Conservation (phyloP, 2,797 vertebrate species). For the Microchirus variegatus region DNA sequence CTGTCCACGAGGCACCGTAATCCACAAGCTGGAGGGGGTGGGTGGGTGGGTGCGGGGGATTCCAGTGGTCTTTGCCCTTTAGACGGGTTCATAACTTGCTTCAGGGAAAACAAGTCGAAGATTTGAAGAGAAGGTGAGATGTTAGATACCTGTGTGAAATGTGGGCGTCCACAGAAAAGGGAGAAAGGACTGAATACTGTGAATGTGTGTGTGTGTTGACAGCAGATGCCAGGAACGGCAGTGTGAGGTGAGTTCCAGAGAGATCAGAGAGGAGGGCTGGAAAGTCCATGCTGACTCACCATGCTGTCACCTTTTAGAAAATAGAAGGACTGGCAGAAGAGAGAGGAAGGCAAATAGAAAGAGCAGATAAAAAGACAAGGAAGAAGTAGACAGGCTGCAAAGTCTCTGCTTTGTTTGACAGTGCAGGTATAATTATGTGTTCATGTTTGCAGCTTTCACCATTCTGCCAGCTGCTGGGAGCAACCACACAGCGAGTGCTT, state of each 20-base stretch:
- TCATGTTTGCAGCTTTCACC: conserved; percentile 59
- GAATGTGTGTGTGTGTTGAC: conserved; percentile 25
- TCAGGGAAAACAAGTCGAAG: conserved; percentile 42
- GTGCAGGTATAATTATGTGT: conserved; percentile 53
- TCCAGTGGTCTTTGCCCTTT: conserved; percentile 41
- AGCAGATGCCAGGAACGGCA: conserved; percentile 60
- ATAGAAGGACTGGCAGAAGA: conserved; percentile 19
- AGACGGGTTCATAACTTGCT: conserved; percentile 30
- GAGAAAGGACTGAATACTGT: conserved; percentile 14
- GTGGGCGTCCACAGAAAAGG: conserved; percentile 37
- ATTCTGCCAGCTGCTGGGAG: conserved; percentile 48
- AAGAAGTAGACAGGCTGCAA: conserved; percentile 19
- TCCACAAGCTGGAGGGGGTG: conserved; percentile 37
- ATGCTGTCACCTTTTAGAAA: conserved; percentile 61
- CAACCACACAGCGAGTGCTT: conserved; percentile 27
- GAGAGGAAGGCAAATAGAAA: conserved; percentile 13
- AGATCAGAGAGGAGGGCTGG: conserved; percentile 66
- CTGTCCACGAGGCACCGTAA: conserved; percentile 34
- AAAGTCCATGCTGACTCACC: conserved; percentile 77
- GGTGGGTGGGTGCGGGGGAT: background rate
- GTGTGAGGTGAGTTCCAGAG: conserved; percentile 42
- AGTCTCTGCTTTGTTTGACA: conserved; percentile 21
- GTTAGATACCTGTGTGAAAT: conserved; percentile 59
- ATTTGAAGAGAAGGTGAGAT: conserved; percentile 55
- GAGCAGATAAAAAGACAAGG: conserved; percentile 6